Percentiles rank a stretch among this genome's conserved stretches.
Evolutionary conservation across 1,140 invertebrate genomes (phyloP).

Genomic region (Bombus polaris): DNA sequence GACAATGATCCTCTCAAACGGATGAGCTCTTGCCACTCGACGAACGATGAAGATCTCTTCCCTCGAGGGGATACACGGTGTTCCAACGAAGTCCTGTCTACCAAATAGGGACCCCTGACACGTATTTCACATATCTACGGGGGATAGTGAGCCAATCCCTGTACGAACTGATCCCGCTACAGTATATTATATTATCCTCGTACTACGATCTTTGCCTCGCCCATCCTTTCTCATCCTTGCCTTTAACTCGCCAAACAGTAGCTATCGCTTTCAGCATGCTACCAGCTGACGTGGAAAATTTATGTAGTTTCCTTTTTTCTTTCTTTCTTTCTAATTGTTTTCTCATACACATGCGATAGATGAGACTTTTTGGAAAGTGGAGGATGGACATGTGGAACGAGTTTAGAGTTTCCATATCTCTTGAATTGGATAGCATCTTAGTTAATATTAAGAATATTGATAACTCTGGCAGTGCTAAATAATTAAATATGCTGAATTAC

Average conservation of each 20-base stretch:
- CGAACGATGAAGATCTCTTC: conserved; percentile 70
- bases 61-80: conserved; percentile 72
- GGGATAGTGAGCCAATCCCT: conserved; percentile 43
- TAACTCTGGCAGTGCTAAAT: too few species aligned
- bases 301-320: not conserved
- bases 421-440: too few species aligned
- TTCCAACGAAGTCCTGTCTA: conserved; percentile 43
- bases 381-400: not conserved
- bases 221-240: conserved; percentile 17
- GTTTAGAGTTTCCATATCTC: too few species aligned
- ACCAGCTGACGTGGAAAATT: conserved; percentile 9
- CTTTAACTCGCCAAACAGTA: not conserved
- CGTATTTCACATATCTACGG: conserved; percentile 62
- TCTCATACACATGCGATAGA: not conserved
- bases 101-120: conserved; percentile 57
- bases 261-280: not conserved
- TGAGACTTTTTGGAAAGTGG: not conserved
- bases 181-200: conserved; percentile 51
- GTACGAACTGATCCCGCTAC: conserved; percentile 36
- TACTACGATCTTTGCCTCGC: conserved; percentile 42
- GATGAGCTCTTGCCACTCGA: conserved; percentile 77
- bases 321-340: not conserved
- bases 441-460: too few species aligned
- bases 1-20: conserved; percentile 79
- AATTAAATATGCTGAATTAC: too few species aligned